Evolutionary conservation across 2,888 invertebrate species (phyloP).

Genomic region (Dione juno): DNA sequence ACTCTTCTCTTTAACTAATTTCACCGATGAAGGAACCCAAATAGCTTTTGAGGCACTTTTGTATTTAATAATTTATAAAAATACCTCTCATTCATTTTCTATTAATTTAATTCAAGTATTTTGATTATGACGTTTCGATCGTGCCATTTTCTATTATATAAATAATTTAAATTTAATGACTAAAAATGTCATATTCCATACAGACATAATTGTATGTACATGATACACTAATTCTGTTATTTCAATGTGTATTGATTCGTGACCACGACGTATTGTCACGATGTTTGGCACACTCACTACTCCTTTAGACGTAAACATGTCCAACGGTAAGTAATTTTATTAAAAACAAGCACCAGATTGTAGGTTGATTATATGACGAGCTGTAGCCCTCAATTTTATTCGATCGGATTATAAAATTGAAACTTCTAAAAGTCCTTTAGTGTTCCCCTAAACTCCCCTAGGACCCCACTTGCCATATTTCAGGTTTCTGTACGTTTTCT

Average conservation of each 20-base stretch:
- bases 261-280: constrained; percentile 55
- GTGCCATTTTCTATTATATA: no score
- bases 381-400: no score
- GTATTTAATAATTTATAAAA: neutral
- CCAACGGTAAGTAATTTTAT: constrained; percentile 32
- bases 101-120: no score
- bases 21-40: neutral
- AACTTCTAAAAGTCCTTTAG: no score
- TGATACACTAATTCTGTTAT: constrained; percentile 30
- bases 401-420: no score
- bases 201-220: neutral
- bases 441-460: no score
- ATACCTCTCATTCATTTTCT: neutral
- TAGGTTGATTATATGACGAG: neutral
- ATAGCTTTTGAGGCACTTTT: neutral
- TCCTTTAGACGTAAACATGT: constrained; percentile 30
- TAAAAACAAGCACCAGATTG: constrained; percentile 20
- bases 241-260: constrained; percentile 48
- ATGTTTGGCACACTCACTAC: constrained; percentile 43
- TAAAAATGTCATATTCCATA: neutral
- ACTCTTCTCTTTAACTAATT: neutral
- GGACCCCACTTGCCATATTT: no score
- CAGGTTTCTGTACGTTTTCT: no score
- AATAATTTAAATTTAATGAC: neutral
- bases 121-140: no score